Evolutionary conservation across 1,140 invertebrate species (phyloP).

Genomic region (Eubasilissa regina): DNA sequence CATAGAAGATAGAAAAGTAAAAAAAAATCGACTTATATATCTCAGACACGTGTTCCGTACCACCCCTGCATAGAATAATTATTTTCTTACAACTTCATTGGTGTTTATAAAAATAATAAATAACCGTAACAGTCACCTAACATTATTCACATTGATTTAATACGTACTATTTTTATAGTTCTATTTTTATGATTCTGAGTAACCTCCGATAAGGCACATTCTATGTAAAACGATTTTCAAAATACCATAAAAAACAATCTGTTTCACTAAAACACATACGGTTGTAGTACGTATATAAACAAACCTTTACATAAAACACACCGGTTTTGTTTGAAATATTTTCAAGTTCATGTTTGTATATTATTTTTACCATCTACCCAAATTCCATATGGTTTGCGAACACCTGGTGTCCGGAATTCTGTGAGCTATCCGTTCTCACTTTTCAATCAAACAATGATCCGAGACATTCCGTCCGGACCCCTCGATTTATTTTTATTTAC

Average conservation of each 20-base stretch:
- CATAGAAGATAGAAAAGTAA: too few relatives aligned
- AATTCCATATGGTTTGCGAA: conserved; percentile 37
- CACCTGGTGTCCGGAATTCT: conserved; percentile 44
- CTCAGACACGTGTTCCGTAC: too few relatives aligned
- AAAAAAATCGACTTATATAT: neutral
- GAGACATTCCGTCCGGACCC: conserved; percentile 22
- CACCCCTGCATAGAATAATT: too few relatives aligned
- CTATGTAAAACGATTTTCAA: too few relatives aligned
- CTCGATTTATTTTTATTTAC: conserved; percentile 16
- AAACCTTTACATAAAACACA: conserved; percentile 12
- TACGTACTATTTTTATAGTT: too few relatives aligned
- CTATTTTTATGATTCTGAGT: too few relatives aligned
- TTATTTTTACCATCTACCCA: conserved; percentile 22
- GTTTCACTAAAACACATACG: neutral
- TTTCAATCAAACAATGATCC: conserved; percentile 1
- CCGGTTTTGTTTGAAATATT: neutral
- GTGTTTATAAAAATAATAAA: too few relatives aligned
- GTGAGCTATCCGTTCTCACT: conserved; percentile 3
- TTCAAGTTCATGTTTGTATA: conserved; percentile 40
- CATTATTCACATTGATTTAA: too few relatives aligned
- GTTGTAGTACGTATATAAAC: conserved; percentile 6
- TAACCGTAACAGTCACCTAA: too few relatives aligned
- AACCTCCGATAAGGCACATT: too few relatives aligned
- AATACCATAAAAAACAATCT: neutral
- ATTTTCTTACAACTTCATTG: too few relatives aligned